These are phyloP conservation scores for Dolomedes plantarius DNA, from an alignment of 2,888 invertebrate genomes.

Conservation along the genomic window DNA sequence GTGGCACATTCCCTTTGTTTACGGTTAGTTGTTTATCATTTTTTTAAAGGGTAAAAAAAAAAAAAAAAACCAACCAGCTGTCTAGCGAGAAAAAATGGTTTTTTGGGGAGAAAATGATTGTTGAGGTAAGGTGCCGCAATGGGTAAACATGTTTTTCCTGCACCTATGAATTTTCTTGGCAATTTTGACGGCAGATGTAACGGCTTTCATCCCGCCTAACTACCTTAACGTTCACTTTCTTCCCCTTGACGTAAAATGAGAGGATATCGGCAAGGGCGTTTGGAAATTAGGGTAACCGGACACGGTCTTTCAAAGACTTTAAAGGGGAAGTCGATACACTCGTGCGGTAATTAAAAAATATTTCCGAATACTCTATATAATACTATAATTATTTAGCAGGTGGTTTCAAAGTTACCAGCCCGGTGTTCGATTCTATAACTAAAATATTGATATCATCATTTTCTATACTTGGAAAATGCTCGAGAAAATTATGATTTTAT, in stretches of 20 bases:
- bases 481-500: too few species aligned
- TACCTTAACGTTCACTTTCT: not conserved
- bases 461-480: too few species aligned
- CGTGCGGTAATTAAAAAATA: too few species aligned
- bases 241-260: not conserved
- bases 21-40: not conserved
- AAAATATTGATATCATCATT: too few species aligned
- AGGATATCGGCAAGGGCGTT: too few species aligned
- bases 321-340: too few species aligned
- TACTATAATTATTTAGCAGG: too few species aligned
- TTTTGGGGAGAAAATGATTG: not conserved
- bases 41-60: not conserved
- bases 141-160: conserved; percentile 5
- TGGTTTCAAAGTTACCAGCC: too few species aligned
- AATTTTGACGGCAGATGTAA: conserved; percentile 14
- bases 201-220: not conserved
- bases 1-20: not conserved
- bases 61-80: not conserved
- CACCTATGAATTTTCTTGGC: not conserved
- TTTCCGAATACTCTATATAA: too few species aligned
- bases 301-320: too few species aligned
- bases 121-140: conserved; percentile 14
- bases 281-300: too few species aligned
- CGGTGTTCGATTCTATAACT: too few species aligned
- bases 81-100: not conserved